Conservation (phyloP, 2,888 invertebrate genomes). For the Cotesia congregata region DNA sequence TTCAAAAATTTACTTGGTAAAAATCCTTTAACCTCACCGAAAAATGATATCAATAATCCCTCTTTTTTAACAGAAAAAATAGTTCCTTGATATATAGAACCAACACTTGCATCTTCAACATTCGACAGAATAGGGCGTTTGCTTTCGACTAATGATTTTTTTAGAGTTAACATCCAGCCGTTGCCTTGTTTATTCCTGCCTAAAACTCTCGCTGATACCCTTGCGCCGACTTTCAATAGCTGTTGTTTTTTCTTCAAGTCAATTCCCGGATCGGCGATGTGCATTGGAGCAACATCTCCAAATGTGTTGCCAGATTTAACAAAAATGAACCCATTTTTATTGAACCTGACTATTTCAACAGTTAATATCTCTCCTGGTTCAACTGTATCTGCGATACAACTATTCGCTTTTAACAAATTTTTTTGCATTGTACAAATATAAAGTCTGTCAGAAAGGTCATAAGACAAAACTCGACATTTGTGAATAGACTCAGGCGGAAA, state of each 20-base stretch:
- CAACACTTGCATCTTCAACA: slow-evolving; percentile 72
- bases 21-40: slow-evolving; percentile 73
- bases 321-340: slow-evolving; percentile 53
- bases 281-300: slow-evolving; percentile 58
- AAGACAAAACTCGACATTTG: slow-evolving; percentile 75
- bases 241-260: slow-evolving; percentile 69
- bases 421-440: slow-evolving; percentile 80
- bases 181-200: slow-evolving; percentile 70
- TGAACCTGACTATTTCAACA: slow-evolving; percentile 56
- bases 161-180: slow-evolving; percentile 76
- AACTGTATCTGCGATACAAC: slow-evolving; percentile 42
- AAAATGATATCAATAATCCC: slow-evolving; percentile 75
- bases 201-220: slow-evolving; percentile 76
- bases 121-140: slow-evolving; percentile 72
- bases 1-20: slow-evolving; percentile 53
- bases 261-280: slow-evolving; percentile 54
- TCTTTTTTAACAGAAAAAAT: slow-evolving; percentile 71
- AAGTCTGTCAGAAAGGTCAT: slow-evolving; percentile 76
- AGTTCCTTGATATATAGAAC: slow-evolving; percentile 74
- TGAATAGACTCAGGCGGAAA: slow-evolving; percentile 71
- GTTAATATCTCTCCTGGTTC: slow-evolving; percentile 56
- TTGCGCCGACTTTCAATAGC: slow-evolving; percentile 72
- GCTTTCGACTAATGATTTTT: slow-evolving; percentile 76
- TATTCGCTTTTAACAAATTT: slow-evolving; percentile 69
- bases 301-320: slow-evolving; percentile 54